Evolutionary conservation across 2,888 invertebrate genomes (phyloP).

Genomic region (Nymphalis polychloros): DNA sequence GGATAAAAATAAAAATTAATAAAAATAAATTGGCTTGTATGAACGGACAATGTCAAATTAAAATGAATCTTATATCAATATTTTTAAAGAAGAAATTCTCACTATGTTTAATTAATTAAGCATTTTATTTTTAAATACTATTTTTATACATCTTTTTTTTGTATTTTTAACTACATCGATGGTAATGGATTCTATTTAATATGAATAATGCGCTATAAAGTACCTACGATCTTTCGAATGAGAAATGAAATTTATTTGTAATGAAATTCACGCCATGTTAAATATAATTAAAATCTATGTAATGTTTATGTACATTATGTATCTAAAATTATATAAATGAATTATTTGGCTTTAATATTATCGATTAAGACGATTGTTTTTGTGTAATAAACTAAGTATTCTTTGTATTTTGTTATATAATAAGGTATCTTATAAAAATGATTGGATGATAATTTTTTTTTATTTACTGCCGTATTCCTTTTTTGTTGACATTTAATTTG

Average conservation of each 20-base stretch:
- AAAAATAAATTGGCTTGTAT: too few relatives aligned
- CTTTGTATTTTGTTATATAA: slow-evolving; percentile 1
- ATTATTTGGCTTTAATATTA: slow-evolving; percentile 15
- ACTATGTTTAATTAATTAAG: neutral
- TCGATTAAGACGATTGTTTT: neutral
- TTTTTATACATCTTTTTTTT: neutral
- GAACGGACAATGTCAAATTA: too few relatives aligned
- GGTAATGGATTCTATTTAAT: slow-evolving; percentile 9
- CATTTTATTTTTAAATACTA: neutral
- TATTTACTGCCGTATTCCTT: too few relatives aligned
- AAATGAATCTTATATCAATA: too few relatives aligned
- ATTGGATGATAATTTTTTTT: neutral
- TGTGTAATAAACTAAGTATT: slow-evolving; percentile 2
- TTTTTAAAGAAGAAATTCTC: too few relatives aligned
- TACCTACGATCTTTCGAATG: slow-evolving; percentile 14
- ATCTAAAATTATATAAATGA: slow-evolving; percentile 5
- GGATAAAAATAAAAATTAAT: too few relatives aligned
- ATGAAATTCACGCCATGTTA: neutral
- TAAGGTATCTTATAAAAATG: slow-evolving; percentile 9
- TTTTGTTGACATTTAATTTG: too few relatives aligned
- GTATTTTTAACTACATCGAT: neutral
- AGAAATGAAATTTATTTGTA: neutral
- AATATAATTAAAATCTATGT: neutral
- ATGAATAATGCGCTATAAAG: slow-evolving; percentile 21
- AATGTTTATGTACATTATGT: neutral